Evolutionary conservation across 2,888 invertebrate species (phyloP), one percentile per base, ranked within the genome.

Genomic region (Calameuta filiformis): DNA sequence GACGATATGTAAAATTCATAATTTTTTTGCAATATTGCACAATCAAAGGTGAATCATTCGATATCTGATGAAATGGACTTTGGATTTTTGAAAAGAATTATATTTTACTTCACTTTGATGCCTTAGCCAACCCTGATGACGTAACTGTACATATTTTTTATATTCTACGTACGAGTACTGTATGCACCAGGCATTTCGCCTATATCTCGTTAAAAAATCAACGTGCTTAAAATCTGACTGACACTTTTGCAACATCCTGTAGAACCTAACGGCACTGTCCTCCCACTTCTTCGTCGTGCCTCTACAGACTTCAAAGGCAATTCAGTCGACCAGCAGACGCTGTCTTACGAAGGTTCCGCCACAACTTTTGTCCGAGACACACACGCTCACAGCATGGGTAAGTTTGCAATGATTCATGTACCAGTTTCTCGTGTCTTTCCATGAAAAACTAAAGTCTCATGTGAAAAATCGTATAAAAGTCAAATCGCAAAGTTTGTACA

Each of bases 191-290:
- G 0, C 4, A 15, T 23, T 56, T 56, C 1, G 23, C 9, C 2
- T 23, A 9, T 56, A 23, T 9, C 23, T 56, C 40, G 40, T 15
- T 56, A 6, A 23, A 56, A 56, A 9, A 56, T 15, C 40, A 15
- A 56, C 23, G 40, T 23, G 40, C 23, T 56, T 56, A 56, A 56
- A 56, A 56, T 56, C 40, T 23, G 40, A 23, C 40, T 9, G 40
- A 37, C 0, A 12, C 69, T 35, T 69, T 77, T 68, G 35, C 31
- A n/a, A 40, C 9, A 31, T 30, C 30, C 68, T 15, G 56, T 33
- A 15, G 11, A 78, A 76, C 75, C 74, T 83, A 84, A 84, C 84
- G 84, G 84, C 75, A 83, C 80, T 69, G 73, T 76, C 81, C 83
- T 82, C 84, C 81, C 81, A 80, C 83, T 76, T 79, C 74, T 35